Base-by-base conservation (phyloP, 2,113 vertebrate species). In the Gila orcuttii region DNA sequence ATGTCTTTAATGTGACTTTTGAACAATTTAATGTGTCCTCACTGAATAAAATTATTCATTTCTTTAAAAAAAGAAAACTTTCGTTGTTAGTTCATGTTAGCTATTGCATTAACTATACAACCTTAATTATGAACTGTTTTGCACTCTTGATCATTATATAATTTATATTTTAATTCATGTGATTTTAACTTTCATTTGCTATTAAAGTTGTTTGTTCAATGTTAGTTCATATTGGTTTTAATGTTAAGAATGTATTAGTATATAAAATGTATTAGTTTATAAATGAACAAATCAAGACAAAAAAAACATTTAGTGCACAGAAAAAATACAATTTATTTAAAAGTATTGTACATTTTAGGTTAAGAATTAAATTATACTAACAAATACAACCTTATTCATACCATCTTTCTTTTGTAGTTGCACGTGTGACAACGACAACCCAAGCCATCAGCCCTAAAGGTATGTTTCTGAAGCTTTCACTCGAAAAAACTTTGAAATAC, bases 391-490 rank as follows among this genome's bases (percentile, higher is more conserved):
- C n/a, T 77, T 55, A 77, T 21, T 31, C 17, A 12, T 80, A 64
- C 23, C 12, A 47, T 76, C 62, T 86, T 60, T 69, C 12, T 47
- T 25, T 8, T 6, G 25, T n/a, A 88, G 80, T n/a, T 84, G 15
- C 42, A 45, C 64, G 6, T 15, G 45, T 31, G 9, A 31, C 36
- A 74, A 42, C 74, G 4, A 28, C n/a, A 52, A 47, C 81, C 3
- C 81, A 25, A 52, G 25, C 57, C 12, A 57, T 77, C 33, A 45
- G 21, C 17, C 78, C 62, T 1, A 57, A 83, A 62, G 83, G 88
- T 89, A 45, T 15, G 88, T 85, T 19, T 78, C 19, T 73, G 39
- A 33, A 77, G 2, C 75, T 75, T 75, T 45, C 39, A 74, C 23
- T n/a, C 11, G n/a, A 45, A 45, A 6, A 74, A 45, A 73, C 10